Evolutionary conservation across 2,113 vertebrate species (phyloP).

Genomic region (Perca flavescens): DNA sequence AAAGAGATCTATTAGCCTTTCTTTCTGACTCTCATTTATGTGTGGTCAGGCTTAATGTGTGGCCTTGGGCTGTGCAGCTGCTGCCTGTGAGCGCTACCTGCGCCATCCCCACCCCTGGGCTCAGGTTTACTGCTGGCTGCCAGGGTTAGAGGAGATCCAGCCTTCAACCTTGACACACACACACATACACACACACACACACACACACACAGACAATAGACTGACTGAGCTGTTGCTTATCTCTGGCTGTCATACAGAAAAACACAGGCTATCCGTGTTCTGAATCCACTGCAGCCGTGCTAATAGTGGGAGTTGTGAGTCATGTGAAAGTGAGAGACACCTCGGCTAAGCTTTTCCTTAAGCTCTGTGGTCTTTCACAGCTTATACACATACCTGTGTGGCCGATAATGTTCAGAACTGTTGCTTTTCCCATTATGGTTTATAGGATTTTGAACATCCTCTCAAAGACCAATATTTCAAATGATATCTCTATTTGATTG

Average conservation of each 20-base stretch:
- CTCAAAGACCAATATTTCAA: conserved; percentile 11
- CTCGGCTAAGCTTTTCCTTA: conserved; percentile 20
- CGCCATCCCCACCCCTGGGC: conserved; percentile 33
- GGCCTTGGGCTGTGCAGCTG: conserved; percentile 78
- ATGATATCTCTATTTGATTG: not conserved
- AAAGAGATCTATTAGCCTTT: conserved; percentile 63
- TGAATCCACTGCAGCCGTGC: conserved; percentile 9
- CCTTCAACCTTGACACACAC: conserved; percentile 52
- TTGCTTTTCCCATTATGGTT: conserved; percentile 4
- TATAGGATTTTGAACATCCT: conserved; percentile 12
- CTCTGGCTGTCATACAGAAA: conserved; percentile 40
- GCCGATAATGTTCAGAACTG: conserved; percentile 22
- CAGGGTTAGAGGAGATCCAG: conserved; percentile 56
- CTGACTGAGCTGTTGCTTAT: conserved; percentile 50
- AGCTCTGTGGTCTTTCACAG: conserved; percentile 25
- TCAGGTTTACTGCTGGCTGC: conserved; percentile 54
- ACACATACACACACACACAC: conserved; percentile 38
- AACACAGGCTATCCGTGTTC: conserved; percentile 2
- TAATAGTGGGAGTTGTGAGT: conserved; percentile 25
- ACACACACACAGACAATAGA: conserved; percentile 53
- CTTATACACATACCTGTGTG: conserved; percentile 26
- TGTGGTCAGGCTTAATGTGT: conserved; percentile 61
- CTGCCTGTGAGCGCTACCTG: conserved; percentile 60
- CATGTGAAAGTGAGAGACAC: conserved; percentile 45
- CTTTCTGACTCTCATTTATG: conserved; percentile 57